A percentile compares a stretch with the other conserved stretches of the same genome.
These are phyloP conservation scores for Eumacrocentrus americanus DNA, from an alignment of 2,888 invertebrate genomes.

Conservation along the genomic window DNA sequence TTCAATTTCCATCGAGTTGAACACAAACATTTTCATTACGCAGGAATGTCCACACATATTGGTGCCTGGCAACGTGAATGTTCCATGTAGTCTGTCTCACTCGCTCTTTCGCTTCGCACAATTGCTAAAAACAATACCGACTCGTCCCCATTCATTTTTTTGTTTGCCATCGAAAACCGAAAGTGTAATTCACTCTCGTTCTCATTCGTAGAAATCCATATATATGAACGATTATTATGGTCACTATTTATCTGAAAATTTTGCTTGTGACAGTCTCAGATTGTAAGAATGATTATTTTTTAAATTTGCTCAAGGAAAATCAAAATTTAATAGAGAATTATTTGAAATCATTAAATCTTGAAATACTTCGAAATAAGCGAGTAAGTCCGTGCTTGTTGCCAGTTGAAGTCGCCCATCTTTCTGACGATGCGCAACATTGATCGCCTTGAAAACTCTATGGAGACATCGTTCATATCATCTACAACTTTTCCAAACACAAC, in stretches of 20 bases:
- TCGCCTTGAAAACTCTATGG: no score
- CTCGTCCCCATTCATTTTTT: constrained; percentile 5
- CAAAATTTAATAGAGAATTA: not conserved
- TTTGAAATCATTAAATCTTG: not conserved
- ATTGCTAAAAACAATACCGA: constrained; percentile 19
- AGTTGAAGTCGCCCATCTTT: no score
- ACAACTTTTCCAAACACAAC: no score
- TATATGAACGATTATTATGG: constrained; percentile 11
- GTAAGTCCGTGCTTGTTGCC: no score
- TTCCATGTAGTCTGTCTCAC: not conserved
- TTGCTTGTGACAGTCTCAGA: not conserved
- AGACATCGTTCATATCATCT: no score
- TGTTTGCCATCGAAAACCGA: constrained; percentile 38
- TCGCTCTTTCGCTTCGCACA: not conserved
- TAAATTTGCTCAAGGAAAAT: not conserved
- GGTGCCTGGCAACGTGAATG: not conserved
- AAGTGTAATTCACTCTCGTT: constrained; percentile 53
- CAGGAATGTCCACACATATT: constrained; percentile 7
- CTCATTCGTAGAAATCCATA: constrained; percentile 47
- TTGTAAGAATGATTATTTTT: not conserved
- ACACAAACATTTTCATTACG: constrained; percentile 35
- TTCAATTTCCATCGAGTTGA: constrained; percentile 22
- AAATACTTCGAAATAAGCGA: no score
- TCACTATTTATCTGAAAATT: constrained; percentile 12
- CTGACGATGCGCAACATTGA: no score